Evolutionary conservation across 1,140 invertebrate genomes (phyloP).

Genomic region (Bombus pyrosoma): DNA sequence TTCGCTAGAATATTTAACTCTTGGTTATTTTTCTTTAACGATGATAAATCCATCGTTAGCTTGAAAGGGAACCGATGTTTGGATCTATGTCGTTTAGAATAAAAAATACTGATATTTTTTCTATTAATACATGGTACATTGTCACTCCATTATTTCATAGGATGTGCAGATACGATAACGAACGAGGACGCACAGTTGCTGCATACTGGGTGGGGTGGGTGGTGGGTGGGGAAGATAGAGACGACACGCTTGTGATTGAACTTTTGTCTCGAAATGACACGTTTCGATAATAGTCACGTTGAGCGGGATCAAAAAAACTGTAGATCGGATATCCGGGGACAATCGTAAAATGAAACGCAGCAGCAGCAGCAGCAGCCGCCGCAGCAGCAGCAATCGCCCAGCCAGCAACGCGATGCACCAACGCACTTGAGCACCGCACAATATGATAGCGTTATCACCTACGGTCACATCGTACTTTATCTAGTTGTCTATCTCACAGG

Average conservation of each 20-base stretch:
- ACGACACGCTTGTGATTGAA: neutral
- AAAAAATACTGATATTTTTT: neutral
- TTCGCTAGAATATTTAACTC: neutral
- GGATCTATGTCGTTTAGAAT: neutral
- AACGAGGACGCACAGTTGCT: neutral
- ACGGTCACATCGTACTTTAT: slow-evolving; percentile 54
- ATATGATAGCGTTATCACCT: slow-evolving; percentile 55
- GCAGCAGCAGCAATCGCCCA: slow-evolving; percentile 61
- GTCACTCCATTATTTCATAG: neutral
- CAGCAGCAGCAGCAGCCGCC: slow-evolving; percentile 47
- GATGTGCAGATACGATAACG: neutral
- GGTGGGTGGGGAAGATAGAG: neutral
- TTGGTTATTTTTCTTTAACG: neutral
- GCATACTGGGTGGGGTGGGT: neutral
- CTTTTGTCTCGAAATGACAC: slow-evolving; percentile 12
- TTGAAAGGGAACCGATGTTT: neutral
- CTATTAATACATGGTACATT: neutral
- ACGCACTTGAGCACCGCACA: slow-evolving; percentile 70
- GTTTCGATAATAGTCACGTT: slow-evolving; percentile 21
- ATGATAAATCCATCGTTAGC: neutral
- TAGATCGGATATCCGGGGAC: slow-evolving; percentile 37
- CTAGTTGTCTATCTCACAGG: slow-evolving; percentile 60
- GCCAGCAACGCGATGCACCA: slow-evolving; percentile 66
- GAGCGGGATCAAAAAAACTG: slow-evolving; percentile 1
- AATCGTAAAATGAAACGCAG: slow-evolving; percentile 51